phyloP scores from a whole-genome alignment of 1,140 invertebrate species.

The Sesamia nonagrioides region DNA sequence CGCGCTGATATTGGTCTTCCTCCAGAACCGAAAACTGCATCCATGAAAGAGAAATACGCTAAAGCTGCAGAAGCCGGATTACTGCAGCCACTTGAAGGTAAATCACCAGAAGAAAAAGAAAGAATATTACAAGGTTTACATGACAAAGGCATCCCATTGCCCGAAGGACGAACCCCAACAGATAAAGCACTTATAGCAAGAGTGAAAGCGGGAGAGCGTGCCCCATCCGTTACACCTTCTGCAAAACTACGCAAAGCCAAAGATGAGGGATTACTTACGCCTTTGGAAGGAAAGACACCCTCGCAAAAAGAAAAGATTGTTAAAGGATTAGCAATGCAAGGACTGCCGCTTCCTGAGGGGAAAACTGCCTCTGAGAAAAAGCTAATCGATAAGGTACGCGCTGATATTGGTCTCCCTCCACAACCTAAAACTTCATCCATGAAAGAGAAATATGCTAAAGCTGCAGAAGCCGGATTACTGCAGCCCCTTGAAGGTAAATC shows the following conservation, averaged over 20 bases:
- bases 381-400: constrained; percentile 56
- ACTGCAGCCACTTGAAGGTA: constrained; percentile 60
- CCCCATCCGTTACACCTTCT: no score
- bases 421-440: constrained; percentile 52
- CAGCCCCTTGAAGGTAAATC: constrained; percentile 42
- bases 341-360: constrained; percentile 60
- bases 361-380: constrained; percentile 61
- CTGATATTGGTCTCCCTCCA: constrained; percentile 57
- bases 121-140: constrained; percentile 56
- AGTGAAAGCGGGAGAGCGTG: constrained; percentile 48
- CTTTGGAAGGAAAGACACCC: constrained; percentile 56
- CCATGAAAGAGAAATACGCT: constrained; percentile 50
- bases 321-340: constrained; percentile 59
- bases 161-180: constrained; percentile 57
- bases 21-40: constrained; percentile 56
- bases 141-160: constrained; percentile 54
- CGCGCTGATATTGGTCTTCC: constrained; percentile 54
- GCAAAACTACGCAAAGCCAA: constrained; percentile 48
- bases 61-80: constrained; percentile 58
- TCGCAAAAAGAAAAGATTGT: constrained; percentile 65
- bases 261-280: constrained; percentile 53
- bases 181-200: constrained; percentile 56
- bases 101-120: constrained; percentile 58
- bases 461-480: constrained; percentile 41
- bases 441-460: constrained; percentile 54